Conservation (phyloP, 2,888 invertebrate genomes). For the Philereme transversata region DNA sequence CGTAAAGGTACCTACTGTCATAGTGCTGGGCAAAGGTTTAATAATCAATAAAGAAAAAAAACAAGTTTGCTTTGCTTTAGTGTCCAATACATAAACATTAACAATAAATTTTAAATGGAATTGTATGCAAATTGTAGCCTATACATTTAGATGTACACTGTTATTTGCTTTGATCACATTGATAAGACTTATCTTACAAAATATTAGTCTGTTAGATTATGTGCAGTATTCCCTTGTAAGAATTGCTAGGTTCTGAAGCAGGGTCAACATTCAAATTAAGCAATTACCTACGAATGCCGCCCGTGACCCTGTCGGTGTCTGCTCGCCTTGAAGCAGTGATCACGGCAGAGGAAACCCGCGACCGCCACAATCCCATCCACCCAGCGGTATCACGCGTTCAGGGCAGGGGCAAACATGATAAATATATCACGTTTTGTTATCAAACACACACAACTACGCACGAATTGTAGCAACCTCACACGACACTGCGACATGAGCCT, state of each 20-base stretch:
- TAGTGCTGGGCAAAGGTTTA: no score
- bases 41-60: no score
- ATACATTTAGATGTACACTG: no score
- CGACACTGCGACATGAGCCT: slow-evolving; percentile 58
- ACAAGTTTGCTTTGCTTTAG: no score
- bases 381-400: slow-evolving; percentile 39
- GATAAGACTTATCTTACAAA: slow-evolving; percentile 4
- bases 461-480: slow-evolving; percentile 35
- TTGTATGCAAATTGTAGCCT: no score
- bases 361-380: slow-evolving; percentile 1
- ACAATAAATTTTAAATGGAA: no score
- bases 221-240: slow-evolving; percentile 19
- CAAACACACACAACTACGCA: slow-evolving; percentile 61
- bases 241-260: slow-evolving; percentile 24
- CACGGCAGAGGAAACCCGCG: slow-evolving; percentile 8
- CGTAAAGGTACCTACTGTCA: no score
- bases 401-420: slow-evolving; percentile 42
- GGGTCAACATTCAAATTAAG: slow-evolving; percentile 27
- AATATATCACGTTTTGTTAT: slow-evolving; percentile 67
- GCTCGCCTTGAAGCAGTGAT: slow-evolving; percentile 27
- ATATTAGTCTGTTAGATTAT: not conserved
- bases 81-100: no score
- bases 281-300: slow-evolving; percentile 17
- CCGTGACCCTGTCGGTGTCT: slow-evolving; percentile 40
- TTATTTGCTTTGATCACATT: not conserved